A percentile compares a stretch with the other conserved stretches of the same genome.
These are phyloP conservation scores for Beris chalybata DNA, from an alignment of 2,888 invertebrate species.

Conservation along the genomic window DNA sequence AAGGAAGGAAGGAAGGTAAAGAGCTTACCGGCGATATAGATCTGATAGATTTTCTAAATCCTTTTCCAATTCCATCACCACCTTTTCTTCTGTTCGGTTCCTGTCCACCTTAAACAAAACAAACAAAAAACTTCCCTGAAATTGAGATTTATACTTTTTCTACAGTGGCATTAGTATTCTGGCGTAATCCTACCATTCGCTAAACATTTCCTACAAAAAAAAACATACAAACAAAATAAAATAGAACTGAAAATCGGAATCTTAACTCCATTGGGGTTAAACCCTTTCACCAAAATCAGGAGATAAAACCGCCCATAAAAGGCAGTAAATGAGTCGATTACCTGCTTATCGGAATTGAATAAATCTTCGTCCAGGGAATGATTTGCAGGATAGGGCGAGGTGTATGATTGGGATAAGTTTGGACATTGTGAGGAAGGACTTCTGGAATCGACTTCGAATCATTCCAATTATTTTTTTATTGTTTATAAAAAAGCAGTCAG, in stretches of 20 bases:
- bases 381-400: slow-evolving; percentile 10
- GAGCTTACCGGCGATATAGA: slow-evolving; percentile 6
- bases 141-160: slow-evolving; percentile 8
- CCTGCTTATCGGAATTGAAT: slow-evolving; percentile 38
- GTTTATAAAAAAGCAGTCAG: too few species aligned
- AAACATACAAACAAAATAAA: slow-evolving; percentile 3
- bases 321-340: slow-evolving; percentile 38
- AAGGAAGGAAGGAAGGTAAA: slow-evolving; percentile 34
- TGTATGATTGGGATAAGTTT: too few species aligned
- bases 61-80: background rate
- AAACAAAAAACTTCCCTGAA: slow-evolving; percentile 5
- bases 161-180: slow-evolving; percentile 19
- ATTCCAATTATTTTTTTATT: too few species aligned
- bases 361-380: slow-evolving; percentile 36
- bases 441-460: too few species aligned
- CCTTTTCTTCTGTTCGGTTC: slow-evolving; percentile 1
- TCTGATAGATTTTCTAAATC: slow-evolving; percentile 9
- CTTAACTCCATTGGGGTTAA: slow-evolving; percentile 1
- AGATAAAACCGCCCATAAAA: slow-evolving; percentile 34
- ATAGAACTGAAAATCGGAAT: slow-evolving; percentile 4
- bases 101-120: too few species aligned
- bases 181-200: slow-evolving; percentile 28
- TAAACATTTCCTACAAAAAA: slow-evolving; percentile 28
- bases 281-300: slow-evolving; percentile 15
- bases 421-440: too few species aligned